phyloP scores from a whole-genome alignment of 2,888 invertebrate species.

The Lasiommata megera region DNA sequence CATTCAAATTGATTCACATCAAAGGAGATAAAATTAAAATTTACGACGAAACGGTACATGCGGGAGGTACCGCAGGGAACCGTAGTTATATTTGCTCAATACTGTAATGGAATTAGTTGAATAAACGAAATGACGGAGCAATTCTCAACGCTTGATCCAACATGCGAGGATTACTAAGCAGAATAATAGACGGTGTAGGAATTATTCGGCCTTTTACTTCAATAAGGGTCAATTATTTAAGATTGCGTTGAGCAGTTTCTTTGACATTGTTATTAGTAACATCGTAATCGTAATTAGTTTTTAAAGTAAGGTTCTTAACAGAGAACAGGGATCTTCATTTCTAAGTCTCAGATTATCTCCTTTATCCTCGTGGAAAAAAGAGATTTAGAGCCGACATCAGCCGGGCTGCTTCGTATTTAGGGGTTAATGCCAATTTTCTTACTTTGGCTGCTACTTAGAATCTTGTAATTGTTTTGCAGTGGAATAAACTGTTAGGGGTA shows the following conservation, averaged over 20 bases:
- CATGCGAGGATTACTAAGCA: conserved; percentile 43
- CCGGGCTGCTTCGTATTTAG: no score
- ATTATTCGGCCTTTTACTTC: not conserved
- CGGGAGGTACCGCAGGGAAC: conserved; percentile 44
- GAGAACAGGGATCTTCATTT: no score
- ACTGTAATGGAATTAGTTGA: conserved; percentile 53
- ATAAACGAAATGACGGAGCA: conserved; percentile 48
- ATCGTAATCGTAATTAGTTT: no score
- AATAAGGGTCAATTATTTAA: not conserved
- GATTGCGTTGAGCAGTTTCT: not conserved
- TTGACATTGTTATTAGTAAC: no score
- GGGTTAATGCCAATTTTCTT: no score
- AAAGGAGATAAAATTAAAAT: conserved; percentile 60
- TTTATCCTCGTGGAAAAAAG: no score
- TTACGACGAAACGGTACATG: conserved; percentile 66
- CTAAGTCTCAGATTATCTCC: no score
- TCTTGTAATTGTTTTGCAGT: no score
- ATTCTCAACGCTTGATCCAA: conserved; percentile 43
- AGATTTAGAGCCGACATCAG: no score
- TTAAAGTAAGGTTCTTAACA: no score
- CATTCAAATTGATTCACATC: conserved; percentile 65
- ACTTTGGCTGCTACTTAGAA: no score
- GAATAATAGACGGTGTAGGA: conserved; percentile 32
- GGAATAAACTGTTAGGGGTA: no score
- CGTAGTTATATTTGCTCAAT: conserved; percentile 63